phyloP scores from a whole-genome alignment of 2,797 vertebrate genomes.

The Artibeus jamaicensis region DNA sequence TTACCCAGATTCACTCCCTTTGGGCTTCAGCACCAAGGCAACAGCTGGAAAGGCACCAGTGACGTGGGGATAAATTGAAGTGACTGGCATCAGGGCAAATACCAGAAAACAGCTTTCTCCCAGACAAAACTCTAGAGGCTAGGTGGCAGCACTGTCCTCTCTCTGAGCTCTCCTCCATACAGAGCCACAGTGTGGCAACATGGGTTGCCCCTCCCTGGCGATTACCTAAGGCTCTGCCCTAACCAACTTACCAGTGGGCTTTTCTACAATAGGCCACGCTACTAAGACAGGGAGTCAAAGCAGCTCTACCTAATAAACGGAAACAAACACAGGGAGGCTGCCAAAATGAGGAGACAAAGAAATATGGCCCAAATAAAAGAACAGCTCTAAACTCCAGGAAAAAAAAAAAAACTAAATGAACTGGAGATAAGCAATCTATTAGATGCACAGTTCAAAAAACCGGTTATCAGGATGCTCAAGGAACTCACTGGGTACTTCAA shows the following conservation, averaged over 20 bases:
- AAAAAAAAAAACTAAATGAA: too few species aligned
- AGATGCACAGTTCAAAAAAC: neutral
- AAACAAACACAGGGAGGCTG: too few species aligned
- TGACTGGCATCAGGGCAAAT: neutral
- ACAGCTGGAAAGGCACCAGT: neutral
- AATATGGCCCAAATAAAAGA: too few species aligned
- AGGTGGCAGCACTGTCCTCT: neutral
- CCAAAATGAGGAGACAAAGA: too few species aligned
- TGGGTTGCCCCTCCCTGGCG: too few species aligned
- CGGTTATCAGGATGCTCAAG: neutral
- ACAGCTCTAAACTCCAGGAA: too few species aligned
- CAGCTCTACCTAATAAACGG: too few species aligned
- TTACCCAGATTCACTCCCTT: neutral
- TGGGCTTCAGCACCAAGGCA: neutral
- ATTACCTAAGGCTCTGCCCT: neutral
- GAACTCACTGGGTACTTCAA: neutral
- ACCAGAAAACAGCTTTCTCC: neutral
- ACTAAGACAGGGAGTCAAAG: too few species aligned
- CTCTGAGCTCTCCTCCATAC: neutral
- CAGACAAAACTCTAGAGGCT: neutral
- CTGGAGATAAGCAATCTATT: too few species aligned
- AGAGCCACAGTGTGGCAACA: neutral
- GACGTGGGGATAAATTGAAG: neutral
- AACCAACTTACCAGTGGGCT: neutral
- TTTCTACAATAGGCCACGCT: neutral